Evolutionary conservation across 1,140 invertebrate genomes (phyloP).

Genomic region (Schlechtendalia chinensis): DNA sequence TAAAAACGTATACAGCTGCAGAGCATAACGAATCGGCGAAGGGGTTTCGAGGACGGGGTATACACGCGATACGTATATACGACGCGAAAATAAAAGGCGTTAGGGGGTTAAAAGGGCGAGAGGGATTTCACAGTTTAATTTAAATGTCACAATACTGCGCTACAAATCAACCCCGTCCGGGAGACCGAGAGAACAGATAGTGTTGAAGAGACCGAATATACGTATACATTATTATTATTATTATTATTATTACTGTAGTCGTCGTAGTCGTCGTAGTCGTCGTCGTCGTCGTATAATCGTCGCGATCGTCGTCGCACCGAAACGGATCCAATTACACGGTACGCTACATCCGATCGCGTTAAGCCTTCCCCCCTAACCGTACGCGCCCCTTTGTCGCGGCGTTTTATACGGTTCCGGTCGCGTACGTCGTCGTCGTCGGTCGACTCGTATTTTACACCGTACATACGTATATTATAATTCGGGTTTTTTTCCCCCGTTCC

Average conservation of each 20-base stretch:
- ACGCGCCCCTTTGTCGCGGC: background rate
- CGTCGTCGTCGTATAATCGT: constrained; percentile 17
- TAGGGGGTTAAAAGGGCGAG: too few relatives aligned
- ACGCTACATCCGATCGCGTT: constrained; percentile 41
- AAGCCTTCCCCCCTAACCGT: background rate
- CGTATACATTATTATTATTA: background rate
- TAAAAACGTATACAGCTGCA: too few relatives aligned
- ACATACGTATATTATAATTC: background rate
- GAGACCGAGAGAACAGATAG: background rate
- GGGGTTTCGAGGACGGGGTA: background rate
- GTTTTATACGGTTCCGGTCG: background rate
- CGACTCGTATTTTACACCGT: background rate
- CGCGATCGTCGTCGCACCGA: constrained; percentile 31
- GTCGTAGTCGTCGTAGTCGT: too few relatives aligned
- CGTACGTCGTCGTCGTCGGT: background rate
- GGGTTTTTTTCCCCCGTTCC: too few relatives aligned
- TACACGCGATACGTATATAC: too few relatives aligned
- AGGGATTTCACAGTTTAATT: constrained; percentile 36
- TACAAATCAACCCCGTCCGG: constrained; percentile 38
- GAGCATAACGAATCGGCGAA: background rate
- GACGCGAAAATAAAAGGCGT: background rate
- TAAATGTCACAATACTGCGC: constrained; percentile 19
- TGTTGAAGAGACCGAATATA: constrained; percentile 12
- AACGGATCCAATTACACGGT: constrained; percentile 48
- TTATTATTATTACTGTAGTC: background rate